Percentiles rank a stretch among this genome's conserved stretches.
Conservation (phyloP, 30 jellyfish, hydroid and myxozoan species). For the Cassiopea xamachana region DNA sequence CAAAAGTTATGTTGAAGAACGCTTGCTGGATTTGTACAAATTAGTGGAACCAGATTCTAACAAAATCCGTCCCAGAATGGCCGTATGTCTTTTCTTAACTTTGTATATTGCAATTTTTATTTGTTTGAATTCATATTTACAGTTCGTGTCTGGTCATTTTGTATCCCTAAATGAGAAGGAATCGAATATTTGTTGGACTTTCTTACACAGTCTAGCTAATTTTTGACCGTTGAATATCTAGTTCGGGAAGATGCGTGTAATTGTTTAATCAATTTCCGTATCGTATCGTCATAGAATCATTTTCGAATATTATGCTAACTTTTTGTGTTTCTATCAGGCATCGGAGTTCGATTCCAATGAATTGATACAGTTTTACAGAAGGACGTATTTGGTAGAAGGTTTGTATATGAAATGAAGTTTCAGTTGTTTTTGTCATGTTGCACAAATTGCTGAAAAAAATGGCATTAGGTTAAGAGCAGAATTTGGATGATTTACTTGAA, state of each 20-base stretch:
- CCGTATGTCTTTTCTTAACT: background rate
- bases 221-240: too few relatives aligned
- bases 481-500: too few relatives aligned
- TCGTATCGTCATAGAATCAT: background rate
- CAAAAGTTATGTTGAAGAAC: conserved; percentile 1
- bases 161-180: too few relatives aligned
- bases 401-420: background rate
- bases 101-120: too few relatives aligned
- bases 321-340: background rate
- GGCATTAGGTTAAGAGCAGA: too few relatives aligned
- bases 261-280: too few relatives aligned
- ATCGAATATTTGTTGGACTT: too few relatives aligned
- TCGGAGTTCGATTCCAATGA: background rate
- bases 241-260: too few relatives aligned
- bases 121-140: background rate
- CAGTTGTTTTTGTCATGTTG: too few relatives aligned
- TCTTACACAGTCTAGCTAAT: too few relatives aligned
- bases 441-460: too few relatives aligned
- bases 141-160: too few relatives aligned
- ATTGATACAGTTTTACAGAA: background rate
- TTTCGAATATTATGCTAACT: background rate
- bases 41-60: background rate
- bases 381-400: background rate
- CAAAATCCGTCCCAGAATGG: background rate
- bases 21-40: background rate